Percentiles rank a stretch among this genome's conserved stretches.
Evolutionary conservation across 2,888 invertebrate species (phyloP).

Genomic region (Tetragonisca angustula): DNA sequence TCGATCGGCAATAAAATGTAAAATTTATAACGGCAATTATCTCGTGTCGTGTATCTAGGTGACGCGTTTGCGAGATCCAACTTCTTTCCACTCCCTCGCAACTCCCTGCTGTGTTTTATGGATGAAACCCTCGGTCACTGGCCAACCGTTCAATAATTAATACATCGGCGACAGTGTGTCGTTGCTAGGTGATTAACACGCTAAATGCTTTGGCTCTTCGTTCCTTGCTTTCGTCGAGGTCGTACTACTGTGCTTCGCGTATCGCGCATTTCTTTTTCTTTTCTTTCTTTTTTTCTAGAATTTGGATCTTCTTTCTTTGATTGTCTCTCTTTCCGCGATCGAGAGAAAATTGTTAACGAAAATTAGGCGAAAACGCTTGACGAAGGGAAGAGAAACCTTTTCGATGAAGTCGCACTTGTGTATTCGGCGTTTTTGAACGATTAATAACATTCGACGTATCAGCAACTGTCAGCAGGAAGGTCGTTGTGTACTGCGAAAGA

Average conservation of each 20-base stretch:
- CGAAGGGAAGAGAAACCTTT: too few relatives aligned
- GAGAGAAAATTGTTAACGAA: too few relatives aligned
- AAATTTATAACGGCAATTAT: constrained; percentile 76
- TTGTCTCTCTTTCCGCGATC: too few relatives aligned
- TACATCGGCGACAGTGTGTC: constrained; percentile 75
- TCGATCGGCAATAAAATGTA: constrained; percentile 77
- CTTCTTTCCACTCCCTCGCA: constrained; percentile 47
- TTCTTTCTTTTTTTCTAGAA: too few relatives aligned
- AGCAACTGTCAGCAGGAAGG: constrained; percentile 10
- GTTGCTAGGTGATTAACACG: constrained; percentile 79
- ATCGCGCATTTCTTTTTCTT: not conserved
- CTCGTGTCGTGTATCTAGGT: constrained; percentile 76
- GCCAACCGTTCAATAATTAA: constrained; percentile 78
- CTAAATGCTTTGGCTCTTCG: constrained; percentile 67
- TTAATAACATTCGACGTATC: constrained; percentile 6
- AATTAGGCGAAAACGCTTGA: too few relatives aligned
- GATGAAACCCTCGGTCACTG: constrained; percentile 56
- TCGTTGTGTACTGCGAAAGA: constrained; percentile 3
- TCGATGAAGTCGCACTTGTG: not conserved
- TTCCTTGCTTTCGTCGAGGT: not conserved
- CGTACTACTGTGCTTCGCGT: not conserved
- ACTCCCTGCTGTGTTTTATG: constrained; percentile 32
- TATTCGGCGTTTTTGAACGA: not conserved
- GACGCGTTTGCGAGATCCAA: constrained; percentile 63
- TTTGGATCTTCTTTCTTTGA: too few relatives aligned